Base-by-base conservation (phyloP, 2,797 vertebrate genomes). In the Sciurus vulgaris region DNA sequence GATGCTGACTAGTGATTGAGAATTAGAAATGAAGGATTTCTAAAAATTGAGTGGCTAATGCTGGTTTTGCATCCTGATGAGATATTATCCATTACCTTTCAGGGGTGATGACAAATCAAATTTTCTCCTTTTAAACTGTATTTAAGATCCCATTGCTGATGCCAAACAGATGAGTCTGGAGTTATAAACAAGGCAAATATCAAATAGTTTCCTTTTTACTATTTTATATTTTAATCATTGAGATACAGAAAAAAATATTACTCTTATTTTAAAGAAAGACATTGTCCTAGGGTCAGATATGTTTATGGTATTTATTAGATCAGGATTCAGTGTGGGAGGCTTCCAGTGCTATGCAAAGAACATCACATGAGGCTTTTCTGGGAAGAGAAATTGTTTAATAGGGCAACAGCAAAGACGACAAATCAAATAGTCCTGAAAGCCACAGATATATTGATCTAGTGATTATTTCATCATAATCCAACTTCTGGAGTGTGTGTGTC, bases 91-190 rank as follows among this genome's bases (percentile, higher is more conserved):
- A 13, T 44, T 95, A 22, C 41, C 18, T 88, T 85, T 70, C 18
- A 74, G 35, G 24, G 63, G 2, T 69, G 88, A 22, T 73, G 51
- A 86, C 33, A 72, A 73, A 89, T 61, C 18, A 56, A 13, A 51
- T 86, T 89, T 89, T 77, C 33, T 90, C 54, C 67, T 74, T 93
- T 59, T 79, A 49, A 65, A 81, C 73, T 87, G n/a, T 85, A 85
- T 35, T 51, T 89, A 67, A 54, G 38, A 18, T 30, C 17, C 33
- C 30, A 59, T 63, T 92, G 73, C 49, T 88, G 65, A 77, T 54
- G 2, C 41, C 87, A 89, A 93, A 91, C 2, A n/a, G 38, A 59
- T 72, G 35, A 83, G 38, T 70, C 30, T 63, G 30, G 77, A 79
- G 41, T 93, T 87, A 89, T 0, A 86, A 17, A 67, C 4, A 9